A percentile compares a stretch with the other conserved stretches of the same genome.
These are phyloP conservation scores for Hartigia nigra DNA, from an alignment of 2,888 invertebrate genomes.

Conservation along the genomic window DNA sequence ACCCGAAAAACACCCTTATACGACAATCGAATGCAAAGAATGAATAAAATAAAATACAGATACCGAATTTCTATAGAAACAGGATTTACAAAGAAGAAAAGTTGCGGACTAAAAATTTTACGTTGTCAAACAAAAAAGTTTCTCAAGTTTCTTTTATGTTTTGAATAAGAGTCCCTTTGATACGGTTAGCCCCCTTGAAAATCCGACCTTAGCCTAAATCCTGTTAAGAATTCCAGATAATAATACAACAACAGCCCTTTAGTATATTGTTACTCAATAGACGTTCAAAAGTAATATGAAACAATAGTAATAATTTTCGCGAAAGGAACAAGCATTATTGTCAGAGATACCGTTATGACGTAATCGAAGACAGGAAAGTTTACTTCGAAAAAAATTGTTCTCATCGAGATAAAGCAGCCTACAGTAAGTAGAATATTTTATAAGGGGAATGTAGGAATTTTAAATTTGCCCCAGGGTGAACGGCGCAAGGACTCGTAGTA, in stretches of 20 bases:
- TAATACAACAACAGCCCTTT: not conserved
- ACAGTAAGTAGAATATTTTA: not conserved
- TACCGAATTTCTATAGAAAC: not conserved
- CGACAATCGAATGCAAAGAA: not conserved
- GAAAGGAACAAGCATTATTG: not conserved
- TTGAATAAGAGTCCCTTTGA: not conserved
- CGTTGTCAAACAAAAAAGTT: not conserved
- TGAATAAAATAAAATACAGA: not conserved
- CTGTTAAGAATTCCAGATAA: not conserved
- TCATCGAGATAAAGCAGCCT: not conserved
- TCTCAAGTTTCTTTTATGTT: not conserved
- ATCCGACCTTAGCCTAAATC: not conserved
- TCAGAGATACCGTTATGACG: too few species aligned
- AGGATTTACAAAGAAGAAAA: not conserved
- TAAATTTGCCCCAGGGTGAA: not conserved
- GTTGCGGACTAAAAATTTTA: not conserved
- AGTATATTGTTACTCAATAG: not conserved
- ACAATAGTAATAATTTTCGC: not conserved
- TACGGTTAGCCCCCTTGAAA: not conserved
- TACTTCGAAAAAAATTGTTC: not conserved
- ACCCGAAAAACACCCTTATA: not conserved
- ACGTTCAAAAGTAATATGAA: not conserved
- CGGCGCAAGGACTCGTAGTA: not conserved
- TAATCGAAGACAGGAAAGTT: not conserved
- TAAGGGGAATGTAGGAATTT: not conserved